These are phyloP conservation scores for Chironomus striatipennis DNA, from an alignment of 1,140 invertebrate species.

Conservation along the genomic window DNA sequence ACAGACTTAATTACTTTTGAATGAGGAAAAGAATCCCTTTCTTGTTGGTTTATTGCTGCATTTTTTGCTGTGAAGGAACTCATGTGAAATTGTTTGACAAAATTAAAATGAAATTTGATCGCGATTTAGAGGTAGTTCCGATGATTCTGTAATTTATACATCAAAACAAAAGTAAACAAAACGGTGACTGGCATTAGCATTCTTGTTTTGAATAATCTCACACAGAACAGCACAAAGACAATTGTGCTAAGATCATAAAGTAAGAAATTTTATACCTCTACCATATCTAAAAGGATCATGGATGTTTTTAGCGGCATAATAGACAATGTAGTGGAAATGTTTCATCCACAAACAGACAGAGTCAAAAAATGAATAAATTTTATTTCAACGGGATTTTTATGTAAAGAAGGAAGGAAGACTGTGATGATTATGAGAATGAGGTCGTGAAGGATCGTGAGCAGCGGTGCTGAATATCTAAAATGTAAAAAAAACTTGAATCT, in stretches of 20 bases:
- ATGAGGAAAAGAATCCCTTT: too few relatives aligned
- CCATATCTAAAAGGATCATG: not conserved
- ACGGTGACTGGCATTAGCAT: not conserved
- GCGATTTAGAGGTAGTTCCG: not conserved
- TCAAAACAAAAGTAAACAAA: conserved; percentile 23
- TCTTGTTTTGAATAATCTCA: not conserved
- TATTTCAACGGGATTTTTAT: not conserved
- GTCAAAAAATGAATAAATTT: not conserved
- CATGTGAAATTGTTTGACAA: too few relatives aligned
- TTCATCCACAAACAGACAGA: not conserved
- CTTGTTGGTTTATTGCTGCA: too few relatives aligned
- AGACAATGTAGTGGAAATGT: too few relatives aligned
- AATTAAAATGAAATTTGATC: not conserved
- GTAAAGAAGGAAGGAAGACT: not conserved
- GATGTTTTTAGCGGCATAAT: conserved; percentile 10
- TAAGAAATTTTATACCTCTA: not conserved
- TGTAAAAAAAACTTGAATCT: conserved; percentile 1
- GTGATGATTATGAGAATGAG: not conserved
- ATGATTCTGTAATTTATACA: conserved; percentile 16
- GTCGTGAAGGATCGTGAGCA: conserved; percentile 4
- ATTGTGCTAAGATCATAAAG: conserved; percentile 4
- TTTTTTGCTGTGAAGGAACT: too few relatives aligned
- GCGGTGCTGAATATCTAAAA: too few relatives aligned
- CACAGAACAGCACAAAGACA: not conserved
- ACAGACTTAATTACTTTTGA: too few relatives aligned